Conservation (phyloP, 2,797 vertebrate species). For the Xenops minutus region DNA sequence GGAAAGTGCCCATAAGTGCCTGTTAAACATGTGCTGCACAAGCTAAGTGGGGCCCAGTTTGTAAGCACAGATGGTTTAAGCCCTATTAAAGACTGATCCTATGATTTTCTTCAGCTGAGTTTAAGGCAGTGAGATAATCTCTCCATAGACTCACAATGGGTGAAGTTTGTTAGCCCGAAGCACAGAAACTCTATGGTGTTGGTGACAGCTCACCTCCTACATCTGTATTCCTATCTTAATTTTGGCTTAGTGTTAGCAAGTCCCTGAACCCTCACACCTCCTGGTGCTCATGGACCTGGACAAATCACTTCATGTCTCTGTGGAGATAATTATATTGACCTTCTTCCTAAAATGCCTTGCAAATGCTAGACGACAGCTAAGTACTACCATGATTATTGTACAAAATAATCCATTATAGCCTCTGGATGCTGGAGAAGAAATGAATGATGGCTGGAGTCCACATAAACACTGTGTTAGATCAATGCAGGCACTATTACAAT, state of each 20-base stretch:
- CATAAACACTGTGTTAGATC: slow-evolving; percentile 10
- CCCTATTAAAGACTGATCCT: not conserved
- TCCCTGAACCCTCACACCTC: fast-evolving
- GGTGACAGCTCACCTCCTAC: not conserved
- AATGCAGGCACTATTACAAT: slow-evolving; percentile 15
- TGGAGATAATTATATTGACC: not conserved
- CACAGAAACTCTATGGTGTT: not conserved
- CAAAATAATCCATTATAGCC: slow-evolving; percentile 32
- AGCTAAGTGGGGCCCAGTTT: not conserved
- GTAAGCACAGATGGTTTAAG: not conserved
- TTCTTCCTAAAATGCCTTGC: not conserved
- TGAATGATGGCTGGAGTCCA: slow-evolving; percentile 41
- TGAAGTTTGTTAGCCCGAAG: not conserved
- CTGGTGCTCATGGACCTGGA: not conserved
- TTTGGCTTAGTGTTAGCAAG: not conserved
- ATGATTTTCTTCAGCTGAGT: not conserved
- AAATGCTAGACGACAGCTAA: slow-evolving; percentile 26
- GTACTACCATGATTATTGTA: not conserved
- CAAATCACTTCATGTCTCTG: not conserved
- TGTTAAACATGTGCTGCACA: not conserved
- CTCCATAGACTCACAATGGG: not conserved
- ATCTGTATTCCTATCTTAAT: not conserved
- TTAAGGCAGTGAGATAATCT: not conserved
- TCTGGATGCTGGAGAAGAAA: slow-evolving; percentile 18
- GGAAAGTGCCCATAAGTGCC: not conserved